These are phyloP conservation scores for Idaea dimidiata DNA, from an alignment of 2,888 invertebrate genomes.

Conservation along the genomic window DNA sequence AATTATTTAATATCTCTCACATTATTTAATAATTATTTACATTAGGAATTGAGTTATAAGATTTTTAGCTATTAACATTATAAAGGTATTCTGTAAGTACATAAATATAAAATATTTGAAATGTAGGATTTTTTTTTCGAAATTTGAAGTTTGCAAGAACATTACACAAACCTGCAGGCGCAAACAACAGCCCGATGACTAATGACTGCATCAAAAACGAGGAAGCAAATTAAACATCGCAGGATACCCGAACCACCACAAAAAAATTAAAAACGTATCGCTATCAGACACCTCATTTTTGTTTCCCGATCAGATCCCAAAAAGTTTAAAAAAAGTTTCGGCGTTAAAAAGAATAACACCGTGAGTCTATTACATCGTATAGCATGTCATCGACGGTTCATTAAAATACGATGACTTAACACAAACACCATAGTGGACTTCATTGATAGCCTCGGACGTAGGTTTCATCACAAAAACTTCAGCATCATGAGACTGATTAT, in stretches of 20 bases:
- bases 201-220: conserved; percentile 46
- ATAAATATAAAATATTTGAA: no score
- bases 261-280: conserved; percentile 51
- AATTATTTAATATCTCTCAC: no score
- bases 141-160: no score
- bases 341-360: conserved; percentile 77
- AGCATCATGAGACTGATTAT: conserved; percentile 37
- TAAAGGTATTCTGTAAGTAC: no score
- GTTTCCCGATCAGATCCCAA: conserved; percentile 58
- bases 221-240: conserved; percentile 53
- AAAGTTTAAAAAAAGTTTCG: conserved; percentile 68
- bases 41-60: no score
- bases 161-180: conserved; percentile 20
- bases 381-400: conserved; percentile 80
- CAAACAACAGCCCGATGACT: conserved; percentile 35
- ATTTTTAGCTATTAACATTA: no score
- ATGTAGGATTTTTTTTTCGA: no score
- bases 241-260: conserved; percentile 55
- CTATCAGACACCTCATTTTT: conserved; percentile 55
- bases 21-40: no score
- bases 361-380: conserved; percentile 76
- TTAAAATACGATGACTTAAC: conserved; percentile 80
- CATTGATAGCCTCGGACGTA: conserved; percentile 79
- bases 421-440: conserved; percentile 77
- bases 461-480: conserved; percentile 66